Conservation (phyloP, 2,113 vertebrate species). For the Perognathus longimembris region DNA sequence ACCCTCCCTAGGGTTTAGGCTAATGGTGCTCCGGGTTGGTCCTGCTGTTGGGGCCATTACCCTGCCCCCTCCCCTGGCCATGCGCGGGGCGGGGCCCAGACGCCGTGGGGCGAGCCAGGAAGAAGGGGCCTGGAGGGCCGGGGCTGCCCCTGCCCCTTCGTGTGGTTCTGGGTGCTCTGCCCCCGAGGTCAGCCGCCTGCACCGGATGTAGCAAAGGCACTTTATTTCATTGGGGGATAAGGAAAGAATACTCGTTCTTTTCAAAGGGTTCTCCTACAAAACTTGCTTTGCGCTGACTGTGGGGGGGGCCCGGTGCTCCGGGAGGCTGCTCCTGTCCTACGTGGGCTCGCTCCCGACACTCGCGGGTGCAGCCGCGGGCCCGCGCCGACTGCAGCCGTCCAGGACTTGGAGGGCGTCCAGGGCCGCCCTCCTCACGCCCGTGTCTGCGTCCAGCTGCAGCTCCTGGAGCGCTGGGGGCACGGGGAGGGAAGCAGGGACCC, state of each 20-base stretch:
- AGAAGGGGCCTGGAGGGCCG: accelerated
- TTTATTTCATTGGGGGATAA: not conserved
- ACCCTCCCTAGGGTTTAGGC: not conserved
- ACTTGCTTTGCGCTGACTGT: not conserved
- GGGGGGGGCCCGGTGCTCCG: accelerated
- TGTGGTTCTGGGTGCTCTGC: accelerated
- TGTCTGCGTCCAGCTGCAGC: constrained; percentile 67
- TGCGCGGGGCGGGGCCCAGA: not conserved
- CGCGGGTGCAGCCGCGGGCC: not conserved
- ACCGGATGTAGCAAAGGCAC: not conserved
- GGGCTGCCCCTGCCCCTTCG: not conserved
- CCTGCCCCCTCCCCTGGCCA: accelerated
- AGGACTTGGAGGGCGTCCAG: constrained; percentile 61
- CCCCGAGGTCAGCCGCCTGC: not conserved
- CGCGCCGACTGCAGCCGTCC: constrained; percentile 52
- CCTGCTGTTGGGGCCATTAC: not conserved
- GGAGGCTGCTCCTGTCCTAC: not conserved
- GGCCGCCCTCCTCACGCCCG: constrained; percentile 57
- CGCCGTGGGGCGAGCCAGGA: not conserved
- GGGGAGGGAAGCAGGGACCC: not conserved
- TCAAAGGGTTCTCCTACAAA: constrained; percentile 9
- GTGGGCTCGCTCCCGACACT: not conserved
- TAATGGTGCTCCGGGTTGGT: accelerated
- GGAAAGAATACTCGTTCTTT: not conserved
- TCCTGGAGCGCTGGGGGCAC: constrained; percentile 68